Evolutionary conservation across 1,140 invertebrate genomes (phyloP).

Genomic region (Nebria ingens): DNA sequence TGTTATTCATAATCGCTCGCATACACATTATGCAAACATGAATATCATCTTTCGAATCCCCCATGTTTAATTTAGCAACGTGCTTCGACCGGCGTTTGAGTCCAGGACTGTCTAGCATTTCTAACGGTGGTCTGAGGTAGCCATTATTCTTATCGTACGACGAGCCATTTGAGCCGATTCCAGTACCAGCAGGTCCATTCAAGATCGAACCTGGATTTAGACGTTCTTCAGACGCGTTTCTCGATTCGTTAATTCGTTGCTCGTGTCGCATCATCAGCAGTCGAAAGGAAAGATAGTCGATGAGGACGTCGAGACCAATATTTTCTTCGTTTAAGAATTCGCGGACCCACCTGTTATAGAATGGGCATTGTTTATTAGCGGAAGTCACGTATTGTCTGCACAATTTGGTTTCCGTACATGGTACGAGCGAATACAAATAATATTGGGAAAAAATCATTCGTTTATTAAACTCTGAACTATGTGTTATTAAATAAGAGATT

Average conservation of each 20-base stretch:
- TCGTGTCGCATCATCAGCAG: conserved; percentile 86
- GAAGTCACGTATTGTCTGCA: neutral
- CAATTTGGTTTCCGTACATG: neutral
- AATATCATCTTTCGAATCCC: conserved; percentile 95
- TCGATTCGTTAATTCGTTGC: conserved; percentile 61
- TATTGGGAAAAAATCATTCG: no score
- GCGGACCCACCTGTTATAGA: conserved; percentile 79
- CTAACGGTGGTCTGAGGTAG: conserved; percentile 48
- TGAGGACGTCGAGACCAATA: conserved; percentile 88
- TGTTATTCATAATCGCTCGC: conserved; percentile 99
- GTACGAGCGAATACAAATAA: neutral
- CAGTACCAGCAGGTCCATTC: neutral
- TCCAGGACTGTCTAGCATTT: conserved; percentile 55
- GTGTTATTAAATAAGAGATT: no score
- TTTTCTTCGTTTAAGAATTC: conserved; percentile 96
- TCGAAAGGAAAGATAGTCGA: conserved; percentile 93
- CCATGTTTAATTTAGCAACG: conserved; percentile 89
- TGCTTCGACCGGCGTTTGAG: conserved; percentile 68
- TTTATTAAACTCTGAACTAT: no score
- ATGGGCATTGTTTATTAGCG: neutral
- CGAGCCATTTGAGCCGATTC: neutral
- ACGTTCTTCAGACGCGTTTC: conserved; percentile 60
- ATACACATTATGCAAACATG: conserved; percentile 99
- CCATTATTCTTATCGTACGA: conserved; percentile 35
- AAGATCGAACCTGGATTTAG: conserved; percentile 28